Conservation (phyloP, 2,888 invertebrate genomes). For the Nudaria mundana region DNA sequence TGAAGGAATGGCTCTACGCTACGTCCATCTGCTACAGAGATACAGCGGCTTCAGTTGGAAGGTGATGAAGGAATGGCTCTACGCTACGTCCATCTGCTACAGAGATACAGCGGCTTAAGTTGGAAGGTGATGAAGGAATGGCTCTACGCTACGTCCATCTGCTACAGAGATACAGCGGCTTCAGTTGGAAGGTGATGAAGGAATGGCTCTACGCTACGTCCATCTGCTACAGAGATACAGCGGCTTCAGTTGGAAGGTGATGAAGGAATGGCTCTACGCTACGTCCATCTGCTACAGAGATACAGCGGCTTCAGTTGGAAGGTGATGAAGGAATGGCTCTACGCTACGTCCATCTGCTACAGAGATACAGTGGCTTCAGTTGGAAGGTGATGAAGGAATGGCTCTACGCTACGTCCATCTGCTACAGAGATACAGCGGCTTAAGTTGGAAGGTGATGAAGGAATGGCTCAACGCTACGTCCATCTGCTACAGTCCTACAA, state of each 20-base stretch:
- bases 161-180: constrained; percentile 4
- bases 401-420: no score
- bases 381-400: no score
- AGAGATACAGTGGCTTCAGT: no score
- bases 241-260: constrained; percentile 6
- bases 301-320: no score
- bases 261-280: constrained; percentile 5
- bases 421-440: constrained; percentile 5
- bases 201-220: constrained; percentile 6
- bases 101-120: constrained; percentile 8
- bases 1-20: no score
- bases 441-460: constrained; percentile 5
- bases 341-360: no score
- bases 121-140: constrained; percentile 4
- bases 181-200: constrained; percentile 5
- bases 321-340: no score
- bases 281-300: constrained; percentile 5
- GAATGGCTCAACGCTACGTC: constrained; percentile 6
- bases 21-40: no score
- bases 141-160: constrained; percentile 6
- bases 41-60: no score
- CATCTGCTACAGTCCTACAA: constrained; percentile 3
- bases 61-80: no score
- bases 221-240: constrained; percentile 3
- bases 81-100: no score